Conservation (phyloP, 92 coral and sea anemone genomes). For the Diadumene lineata region DNA sequence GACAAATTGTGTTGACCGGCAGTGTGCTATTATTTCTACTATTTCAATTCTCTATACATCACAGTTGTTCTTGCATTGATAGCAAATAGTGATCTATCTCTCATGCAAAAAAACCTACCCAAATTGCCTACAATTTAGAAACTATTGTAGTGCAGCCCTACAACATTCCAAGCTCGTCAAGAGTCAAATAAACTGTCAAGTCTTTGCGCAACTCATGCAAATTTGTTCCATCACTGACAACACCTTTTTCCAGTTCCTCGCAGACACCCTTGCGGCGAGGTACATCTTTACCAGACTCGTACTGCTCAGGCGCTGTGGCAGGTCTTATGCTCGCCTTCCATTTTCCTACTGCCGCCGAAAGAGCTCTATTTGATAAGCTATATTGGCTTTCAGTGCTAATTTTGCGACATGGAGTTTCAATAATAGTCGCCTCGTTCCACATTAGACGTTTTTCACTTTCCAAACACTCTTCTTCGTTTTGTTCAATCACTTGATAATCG, state of each 20-base stretch:
- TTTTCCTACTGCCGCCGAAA: constrained; percentile 23
- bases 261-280: constrained; percentile 42
- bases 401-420: constrained; percentile 24
- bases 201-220: constrained; percentile 46
- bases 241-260: constrained; percentile 42
- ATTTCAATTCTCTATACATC: too few species aligned
- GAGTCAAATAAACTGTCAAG: constrained; percentile 38
- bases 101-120: too few species aligned
- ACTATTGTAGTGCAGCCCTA: constrained; percentile 1
- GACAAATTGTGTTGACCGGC: too few species aligned
- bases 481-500: neutral
- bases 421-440: constrained; percentile 29
- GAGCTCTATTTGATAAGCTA: constrained; percentile 6
- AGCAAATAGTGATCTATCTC: too few species aligned
- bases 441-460: constrained; percentile 24
- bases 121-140: neutral
- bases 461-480: constrained; percentile 5
- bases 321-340: constrained; percentile 25
- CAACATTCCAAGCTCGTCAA: constrained; percentile 44
- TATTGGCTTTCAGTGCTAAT: constrained; percentile 29
- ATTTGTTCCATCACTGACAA: constrained; percentile 38
- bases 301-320: constrained; percentile 2
- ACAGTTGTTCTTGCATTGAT: too few species aligned
- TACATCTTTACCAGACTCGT: constrained; percentile 18
- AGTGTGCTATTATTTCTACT: too few species aligned